Base-by-base conservation (phyloP, 2,888 invertebrate genomes). In the Oscheius myriophilus region DNA sequence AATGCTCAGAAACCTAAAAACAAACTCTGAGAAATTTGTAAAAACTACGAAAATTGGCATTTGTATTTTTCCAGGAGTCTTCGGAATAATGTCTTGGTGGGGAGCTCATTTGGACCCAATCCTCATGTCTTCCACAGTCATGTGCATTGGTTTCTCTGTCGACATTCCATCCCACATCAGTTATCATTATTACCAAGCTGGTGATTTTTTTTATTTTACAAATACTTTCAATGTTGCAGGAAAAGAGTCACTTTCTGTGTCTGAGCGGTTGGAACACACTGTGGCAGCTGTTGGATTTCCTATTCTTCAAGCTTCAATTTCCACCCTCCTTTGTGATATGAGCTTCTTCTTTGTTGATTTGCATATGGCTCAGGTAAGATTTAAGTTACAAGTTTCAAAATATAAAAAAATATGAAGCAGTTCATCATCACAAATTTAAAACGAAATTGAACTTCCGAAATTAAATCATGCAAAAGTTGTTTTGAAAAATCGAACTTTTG, bases 151-250 rank as follows among this genome's bases (percentile, higher is more conserved):
- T n/a, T 85, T 85, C 70, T 77, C 81, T 9, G 85, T 85, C 12
- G 85, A 85, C 69, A 85, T 85, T 23, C 85, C 85, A 4, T 84
- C 84, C 3, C 85, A 85, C 54, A 83, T 85, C 65, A 79, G 82
- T 26, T 85, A 83, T 71, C 85, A 85, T 58, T 85, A 78, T 63
- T 81, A 82, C 64, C 80, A 82, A 54, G 82, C 84, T 23, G 76
- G 78, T 81, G 11, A 39, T 11, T 41, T 33, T 23, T 18, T 41
- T 33, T 12, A 6, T 3, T 41, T 14, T 41, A 33, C 39, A 3
- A 18, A 41, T 18, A 21, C 9, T 21, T 26, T 58, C 9, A 39
- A 6, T 33, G 33, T 58, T 73, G 55, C 57, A 73, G 78, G 74
- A 12, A 78, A 75, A 41, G 71, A 71, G 23, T 70, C 71, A 0